Percentiles rank a stretch among this genome's conserved stretches.
Evolutionary conservation across 2,113 vertebrate genomes (phyloP).

Genomic region (Pelvicachromis taeniatus): DNA sequence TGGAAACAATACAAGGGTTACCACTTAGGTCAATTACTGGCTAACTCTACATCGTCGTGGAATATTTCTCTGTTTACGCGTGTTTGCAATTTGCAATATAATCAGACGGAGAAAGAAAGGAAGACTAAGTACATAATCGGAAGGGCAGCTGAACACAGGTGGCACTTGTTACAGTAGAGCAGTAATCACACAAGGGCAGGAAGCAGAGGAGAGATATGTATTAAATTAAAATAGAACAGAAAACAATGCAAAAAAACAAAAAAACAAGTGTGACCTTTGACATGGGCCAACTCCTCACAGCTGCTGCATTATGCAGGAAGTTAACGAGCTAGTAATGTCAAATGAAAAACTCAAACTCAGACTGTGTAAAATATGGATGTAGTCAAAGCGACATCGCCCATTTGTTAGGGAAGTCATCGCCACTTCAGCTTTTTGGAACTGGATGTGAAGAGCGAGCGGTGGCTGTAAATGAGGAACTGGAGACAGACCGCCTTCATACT

Average conservation of each 20-base stretch:
- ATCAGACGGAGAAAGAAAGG: neutral
- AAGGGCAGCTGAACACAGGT: neutral
- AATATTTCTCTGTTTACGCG: neutral
- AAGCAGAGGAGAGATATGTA: rapidly evolving
- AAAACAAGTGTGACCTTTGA: rapidly evolving
- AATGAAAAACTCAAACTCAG: neutral
- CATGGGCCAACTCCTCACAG: neutral
- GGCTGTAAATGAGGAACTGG: neutral
- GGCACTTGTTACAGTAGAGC: neutral
- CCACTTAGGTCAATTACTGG: rapidly evolving
- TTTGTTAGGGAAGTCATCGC: neutral
- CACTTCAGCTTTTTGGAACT: neutral
- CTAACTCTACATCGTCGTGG: neutral
- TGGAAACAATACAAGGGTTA: neutral
- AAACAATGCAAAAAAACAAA: neutral
- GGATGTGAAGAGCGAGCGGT: neutral
- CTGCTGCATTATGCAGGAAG: neutral
- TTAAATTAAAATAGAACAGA: neutral
- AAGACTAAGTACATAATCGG: neutral
- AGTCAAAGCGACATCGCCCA: neutral
- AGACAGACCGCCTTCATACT: neutral
- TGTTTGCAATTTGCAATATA: neutral
- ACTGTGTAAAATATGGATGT: neutral
- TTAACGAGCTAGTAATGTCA: neutral
- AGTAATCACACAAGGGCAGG: neutral